These are phyloP conservation scores for Apodemia zela DNA, from an alignment of 2,888 invertebrate species.

Conservation along the genomic window DNA sequence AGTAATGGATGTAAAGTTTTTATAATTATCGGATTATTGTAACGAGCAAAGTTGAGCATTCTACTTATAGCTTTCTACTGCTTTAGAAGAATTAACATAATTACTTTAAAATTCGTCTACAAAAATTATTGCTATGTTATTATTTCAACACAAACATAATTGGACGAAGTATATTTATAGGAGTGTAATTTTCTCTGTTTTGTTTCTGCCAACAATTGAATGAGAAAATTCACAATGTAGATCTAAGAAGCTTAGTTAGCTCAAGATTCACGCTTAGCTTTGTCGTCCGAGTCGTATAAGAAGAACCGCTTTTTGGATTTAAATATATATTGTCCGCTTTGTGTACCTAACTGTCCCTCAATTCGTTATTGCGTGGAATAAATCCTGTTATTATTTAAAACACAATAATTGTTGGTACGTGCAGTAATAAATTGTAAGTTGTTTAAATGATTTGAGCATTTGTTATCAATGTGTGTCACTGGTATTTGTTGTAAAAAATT, in stretches of 20 bases:
- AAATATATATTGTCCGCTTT: constrained; percentile 1
- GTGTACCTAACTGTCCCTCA: background rate
- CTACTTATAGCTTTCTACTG: too few relatives aligned
- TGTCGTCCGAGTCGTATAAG: background rate
- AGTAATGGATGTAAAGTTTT: background rate
- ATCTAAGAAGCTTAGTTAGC: constrained; percentile 17
- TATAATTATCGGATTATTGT: background rate
- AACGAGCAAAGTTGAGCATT: background rate
- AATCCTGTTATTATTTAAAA: background rate
- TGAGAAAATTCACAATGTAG: constrained; percentile 4
- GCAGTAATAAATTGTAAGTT: background rate
- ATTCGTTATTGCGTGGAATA: constrained; percentile 5
- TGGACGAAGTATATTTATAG: background rate
- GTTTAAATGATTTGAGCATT: constrained; percentile 5
- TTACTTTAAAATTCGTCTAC: constrained; percentile 2
- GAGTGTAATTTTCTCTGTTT: constrained; percentile 31
- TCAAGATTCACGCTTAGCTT: constrained; percentile 29
- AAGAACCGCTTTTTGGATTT: background rate
- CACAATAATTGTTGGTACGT: constrained; percentile 6
- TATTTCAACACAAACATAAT: constrained; percentile 8
- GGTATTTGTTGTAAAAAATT: background rate
- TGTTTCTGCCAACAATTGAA: constrained; percentile 37
- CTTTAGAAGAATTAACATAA: background rate
- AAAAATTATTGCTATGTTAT: background rate
- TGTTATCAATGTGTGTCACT: background rate